Conservation (phyloP, 1,140 invertebrate species). For the Lepidurus arcticus region DNA sequence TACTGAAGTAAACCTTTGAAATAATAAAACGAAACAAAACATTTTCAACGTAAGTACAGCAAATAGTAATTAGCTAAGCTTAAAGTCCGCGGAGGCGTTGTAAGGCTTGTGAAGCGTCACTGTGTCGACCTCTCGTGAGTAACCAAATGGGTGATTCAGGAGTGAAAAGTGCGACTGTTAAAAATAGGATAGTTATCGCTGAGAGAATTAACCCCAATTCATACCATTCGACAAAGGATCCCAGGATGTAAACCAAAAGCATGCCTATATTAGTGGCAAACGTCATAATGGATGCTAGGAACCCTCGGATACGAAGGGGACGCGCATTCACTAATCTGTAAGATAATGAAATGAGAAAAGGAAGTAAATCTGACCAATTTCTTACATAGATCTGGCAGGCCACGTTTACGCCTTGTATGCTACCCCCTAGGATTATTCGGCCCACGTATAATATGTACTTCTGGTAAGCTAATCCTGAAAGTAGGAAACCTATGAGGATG, state of each 20-base stretch:
- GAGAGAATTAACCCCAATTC: slow-evolving; percentile 53
- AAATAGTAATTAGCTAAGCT: neutral
- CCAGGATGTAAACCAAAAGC: slow-evolving; percentile 58
- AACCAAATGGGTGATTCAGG: slow-evolving; percentile 57
- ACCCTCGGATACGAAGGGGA: slow-evolving; percentile 60
- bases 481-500: slow-evolving; percentile 44
- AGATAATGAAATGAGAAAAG: neutral
- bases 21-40: neutral
- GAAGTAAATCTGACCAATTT: slow-evolving; percentile 28
- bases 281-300: slow-evolving; percentile 73
- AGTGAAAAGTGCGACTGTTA: slow-evolving; percentile 49
- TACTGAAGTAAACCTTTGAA: neutral
- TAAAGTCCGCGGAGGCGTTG: slow-evolving; percentile 46
- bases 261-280: slow-evolving; percentile 69
- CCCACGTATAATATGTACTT: slow-evolving; percentile 50
- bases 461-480: slow-evolving; percentile 41
- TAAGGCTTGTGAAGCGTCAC: slow-evolving; percentile 54
- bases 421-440: slow-evolving; percentile 55
- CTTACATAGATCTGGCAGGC: slow-evolving; percentile 60
- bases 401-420: slow-evolving; percentile 55
- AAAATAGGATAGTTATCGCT: slow-evolving; percentile 54
- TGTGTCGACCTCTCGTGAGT: slow-evolving; percentile 46
- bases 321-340: slow-evolving; percentile 56
- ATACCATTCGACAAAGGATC: slow-evolving; percentile 63
- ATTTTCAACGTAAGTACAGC: too few species aligned